Evolutionary conservation across 2,888 invertebrate genomes (phyloP), one percentile per base, ranked within the genome.

Genomic region (Camponotus fellah): DNA sequence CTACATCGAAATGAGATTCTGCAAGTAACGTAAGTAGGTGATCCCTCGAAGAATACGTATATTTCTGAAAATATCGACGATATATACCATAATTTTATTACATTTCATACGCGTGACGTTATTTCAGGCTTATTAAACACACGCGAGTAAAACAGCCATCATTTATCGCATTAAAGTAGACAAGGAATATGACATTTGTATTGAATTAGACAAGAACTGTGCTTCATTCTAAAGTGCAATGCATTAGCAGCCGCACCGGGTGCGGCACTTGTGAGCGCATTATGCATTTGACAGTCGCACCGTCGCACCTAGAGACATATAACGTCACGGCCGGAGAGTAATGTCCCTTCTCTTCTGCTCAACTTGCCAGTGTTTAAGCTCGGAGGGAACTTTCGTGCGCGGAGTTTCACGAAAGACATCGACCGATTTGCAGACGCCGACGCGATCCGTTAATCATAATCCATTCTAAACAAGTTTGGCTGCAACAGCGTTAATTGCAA

Each of bases 231-330:
- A 26, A 80, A 83, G 71, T 71, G 80, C 80, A 65, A 83, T 77
- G 21, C 83, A 83, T 83, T 83, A 83, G 68, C 82, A 66, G 66
- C 43, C 65, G 79, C 66, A 26, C 82, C 76, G 66, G 82, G 37
- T 82, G 82, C 49, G n/a, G 77, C 74, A 72, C 76, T 75, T 64
- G 81, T 49, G 69, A 62, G 83, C 79, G 83, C 83, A 83, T 83
- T 83, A 69, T 83, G 83, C 83, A 83, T 72, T 80, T 83, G 83
- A 83, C 83, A 76, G 64, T 69, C 60, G 80, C 64, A 37, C 34
- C 77, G 40, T 56, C 64, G 77, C 58, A 53, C 58, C 49, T 49
- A 58, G 83, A 69, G 79, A 80, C 83, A 80, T 83, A 80, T 83
- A 64, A 69, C 80, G 66, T 76, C 77, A 69, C 68, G 49, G 21